phyloP scores from a whole-genome alignment of 2,888 invertebrate species.

The Escarpia spicata region DNA sequence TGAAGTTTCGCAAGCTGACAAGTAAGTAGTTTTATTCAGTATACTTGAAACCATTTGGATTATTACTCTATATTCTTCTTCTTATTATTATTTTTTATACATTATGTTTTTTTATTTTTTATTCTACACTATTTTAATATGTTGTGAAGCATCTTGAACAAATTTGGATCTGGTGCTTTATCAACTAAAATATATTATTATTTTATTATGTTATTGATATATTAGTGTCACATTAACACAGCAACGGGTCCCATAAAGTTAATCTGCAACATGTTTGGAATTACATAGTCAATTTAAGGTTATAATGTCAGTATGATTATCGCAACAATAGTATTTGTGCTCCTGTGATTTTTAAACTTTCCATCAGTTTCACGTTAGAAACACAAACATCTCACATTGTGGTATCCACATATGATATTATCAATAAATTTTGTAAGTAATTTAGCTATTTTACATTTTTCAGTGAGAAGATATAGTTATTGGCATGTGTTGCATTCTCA shows the following conservation, averaged over 20 bases:
- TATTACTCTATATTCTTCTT: no score
- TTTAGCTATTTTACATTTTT: background rate
- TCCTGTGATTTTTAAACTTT: background rate
- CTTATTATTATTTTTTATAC: no score
- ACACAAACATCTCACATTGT: background rate
- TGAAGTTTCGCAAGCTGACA: slow-evolving; percentile 16
- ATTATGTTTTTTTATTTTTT: no score
- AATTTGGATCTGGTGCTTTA: no score
- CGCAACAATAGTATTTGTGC: no score
- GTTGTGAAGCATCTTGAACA: no score
- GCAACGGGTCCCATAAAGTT: background rate
- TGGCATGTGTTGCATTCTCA: background rate
- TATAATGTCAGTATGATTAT: no score
- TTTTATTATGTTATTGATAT: background rate
- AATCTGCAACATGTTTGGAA: background rate
- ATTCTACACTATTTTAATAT: no score
- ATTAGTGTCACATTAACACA: background rate
- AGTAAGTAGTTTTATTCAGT: background rate
- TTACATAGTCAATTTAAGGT: background rate
- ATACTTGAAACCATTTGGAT: background rate
- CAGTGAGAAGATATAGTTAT: background rate
- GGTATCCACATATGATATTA: background rate
- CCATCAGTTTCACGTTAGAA: background rate
- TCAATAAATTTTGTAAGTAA: background rate
- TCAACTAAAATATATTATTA: no score